These are phyloP conservation scores for Protosalanx chinensis DNA, from an alignment of 2,797 vertebrate genomes.

Conservation along the genomic window DNA sequence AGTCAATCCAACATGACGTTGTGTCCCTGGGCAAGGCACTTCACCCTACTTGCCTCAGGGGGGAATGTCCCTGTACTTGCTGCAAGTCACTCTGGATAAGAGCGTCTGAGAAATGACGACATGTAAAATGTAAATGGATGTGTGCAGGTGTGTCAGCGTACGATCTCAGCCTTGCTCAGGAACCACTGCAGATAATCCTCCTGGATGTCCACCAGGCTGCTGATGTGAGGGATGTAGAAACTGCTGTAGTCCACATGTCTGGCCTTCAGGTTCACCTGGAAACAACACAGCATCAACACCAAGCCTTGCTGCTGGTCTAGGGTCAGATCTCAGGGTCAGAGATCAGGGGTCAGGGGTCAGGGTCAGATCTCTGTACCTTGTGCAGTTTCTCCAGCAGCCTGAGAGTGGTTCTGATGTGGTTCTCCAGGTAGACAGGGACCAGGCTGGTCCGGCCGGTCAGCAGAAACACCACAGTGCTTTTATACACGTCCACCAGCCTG, in stretches of 20 bases:
- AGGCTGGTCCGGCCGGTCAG: slow-evolving; percentile 86
- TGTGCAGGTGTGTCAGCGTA: slow-evolving; percentile 65
- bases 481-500: slow-evolving; percentile 92
- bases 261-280: slow-evolving; percentile 90
- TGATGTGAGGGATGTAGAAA: slow-evolving; percentile 96
- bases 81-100: too few species aligned
- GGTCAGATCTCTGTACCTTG: slow-evolving; percentile 73
- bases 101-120: not conserved
- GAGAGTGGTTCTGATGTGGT: slow-evolving; percentile 88
- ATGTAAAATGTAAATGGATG: not conserved
- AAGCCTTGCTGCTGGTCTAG: too few species aligned
- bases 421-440: slow-evolving; percentile 87
- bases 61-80: too few species aligned
- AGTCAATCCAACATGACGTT: too few species aligned
- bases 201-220: slow-evolving; percentile 92
- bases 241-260: slow-evolving; percentile 88
- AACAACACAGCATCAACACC: not conserved
- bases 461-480: slow-evolving; percentile 90
- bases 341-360: too few species aligned
- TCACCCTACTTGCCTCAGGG: too few species aligned
- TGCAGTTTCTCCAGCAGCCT: slow-evolving; percentile 92
- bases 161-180: slow-evolving; percentile 90
- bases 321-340: too few species aligned
- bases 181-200: slow-evolving; percentile 99
- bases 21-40: too few species aligned